Conservation (phyloP, 1,140 invertebrate genomes). For the Drosophila jambulina region DNA sequence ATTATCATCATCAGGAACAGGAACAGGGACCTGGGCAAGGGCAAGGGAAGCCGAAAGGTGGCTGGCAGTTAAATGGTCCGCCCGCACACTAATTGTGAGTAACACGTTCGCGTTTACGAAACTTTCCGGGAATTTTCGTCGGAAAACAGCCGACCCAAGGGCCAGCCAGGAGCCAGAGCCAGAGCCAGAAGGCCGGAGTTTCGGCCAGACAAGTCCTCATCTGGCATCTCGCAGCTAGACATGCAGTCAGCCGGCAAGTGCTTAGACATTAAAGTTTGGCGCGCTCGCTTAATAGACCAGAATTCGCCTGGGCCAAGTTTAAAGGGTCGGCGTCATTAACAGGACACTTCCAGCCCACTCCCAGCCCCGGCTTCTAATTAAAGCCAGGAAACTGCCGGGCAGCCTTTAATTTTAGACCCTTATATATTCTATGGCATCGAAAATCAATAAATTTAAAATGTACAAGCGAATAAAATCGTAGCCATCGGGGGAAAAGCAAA, state of each 20-base stretch:
- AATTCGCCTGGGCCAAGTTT: conserved; percentile 62
- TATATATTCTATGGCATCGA: conserved; percentile 44
- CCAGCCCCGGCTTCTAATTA: conserved; percentile 51
- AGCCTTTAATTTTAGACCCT: conserved; percentile 59
- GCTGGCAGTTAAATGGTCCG: conserved; percentile 65
- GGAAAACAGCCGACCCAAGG: conserved; percentile 38
- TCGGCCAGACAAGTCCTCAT: conserved; percentile 57
- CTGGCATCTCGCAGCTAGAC: conserved; percentile 38
- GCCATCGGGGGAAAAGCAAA: conserved; percentile 23
- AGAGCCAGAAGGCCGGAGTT: conserved; percentile 11
- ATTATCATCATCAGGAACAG: conserved; percentile 56
- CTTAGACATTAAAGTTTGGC: conserved; percentile 78
- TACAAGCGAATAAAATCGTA: conserved; percentile 50
- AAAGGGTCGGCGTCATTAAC: conserved; percentile 74
- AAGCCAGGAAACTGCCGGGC: conserved; percentile 30
- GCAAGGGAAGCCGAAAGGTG: conserved; percentile 15
- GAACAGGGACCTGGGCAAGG: neutral
- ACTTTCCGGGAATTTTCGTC: conserved; percentile 69
- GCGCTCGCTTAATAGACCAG: conserved; percentile 70
- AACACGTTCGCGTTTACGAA: conserved; percentile 79
- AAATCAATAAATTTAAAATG: conserved; percentile 83
- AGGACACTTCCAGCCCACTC: conserved; percentile 27
- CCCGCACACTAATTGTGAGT: conserved; percentile 75
- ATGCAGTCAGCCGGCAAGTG: conserved; percentile 58
- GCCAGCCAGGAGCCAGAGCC: conserved; percentile 13